Percentiles rank a stretch among this genome's conserved stretches.
These are phyloP conservation scores for Neolamprologus kungweensis DNA, from an alignment of 2,113 vertebrate species.

Conservation along the genomic window DNA sequence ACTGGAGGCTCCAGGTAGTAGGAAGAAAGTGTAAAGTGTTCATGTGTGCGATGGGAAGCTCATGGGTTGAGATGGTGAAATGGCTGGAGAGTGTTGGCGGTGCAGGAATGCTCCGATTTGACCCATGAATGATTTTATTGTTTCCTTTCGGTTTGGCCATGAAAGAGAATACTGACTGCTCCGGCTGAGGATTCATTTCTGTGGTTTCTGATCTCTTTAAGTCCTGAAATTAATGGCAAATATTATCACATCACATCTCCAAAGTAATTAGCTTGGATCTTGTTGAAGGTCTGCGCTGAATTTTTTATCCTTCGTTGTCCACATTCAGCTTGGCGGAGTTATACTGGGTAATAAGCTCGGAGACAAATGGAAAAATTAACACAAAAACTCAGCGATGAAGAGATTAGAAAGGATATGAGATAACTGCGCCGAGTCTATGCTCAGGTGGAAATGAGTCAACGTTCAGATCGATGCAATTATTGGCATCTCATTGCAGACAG, in stretches of 20 bases:
- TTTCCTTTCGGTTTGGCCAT: conserved; percentile 13
- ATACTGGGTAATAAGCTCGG: neutral
- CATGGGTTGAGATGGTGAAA: neutral
- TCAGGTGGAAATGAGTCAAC: neutral
- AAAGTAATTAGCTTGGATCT: neutral
- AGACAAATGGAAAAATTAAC: neutral
- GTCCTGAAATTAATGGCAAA: neutral
- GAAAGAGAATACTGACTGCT: neutral
- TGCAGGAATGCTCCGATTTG: conserved; percentile 26
- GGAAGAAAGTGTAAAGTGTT: neutral
- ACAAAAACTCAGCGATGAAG: neutral
- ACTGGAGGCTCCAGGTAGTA: neutral
- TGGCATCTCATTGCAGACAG: neutral
- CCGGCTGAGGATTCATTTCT: neutral
- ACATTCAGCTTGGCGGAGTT: neutral
- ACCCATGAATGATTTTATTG: conserved; percentile 57
- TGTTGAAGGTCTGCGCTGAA: neutral
- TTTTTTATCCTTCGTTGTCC: neutral
- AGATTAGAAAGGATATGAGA: neutral
- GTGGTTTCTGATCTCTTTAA: neutral
- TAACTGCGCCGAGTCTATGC: neutral
- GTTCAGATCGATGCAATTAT: conserved; percentile 6
- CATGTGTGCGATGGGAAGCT: neutral
- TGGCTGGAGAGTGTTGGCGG: conserved; percentile 43
- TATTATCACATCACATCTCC: neutral